Evolutionary conservation across 2,888 invertebrate species (phyloP).

Genomic region (Papilio protenor): DNA sequence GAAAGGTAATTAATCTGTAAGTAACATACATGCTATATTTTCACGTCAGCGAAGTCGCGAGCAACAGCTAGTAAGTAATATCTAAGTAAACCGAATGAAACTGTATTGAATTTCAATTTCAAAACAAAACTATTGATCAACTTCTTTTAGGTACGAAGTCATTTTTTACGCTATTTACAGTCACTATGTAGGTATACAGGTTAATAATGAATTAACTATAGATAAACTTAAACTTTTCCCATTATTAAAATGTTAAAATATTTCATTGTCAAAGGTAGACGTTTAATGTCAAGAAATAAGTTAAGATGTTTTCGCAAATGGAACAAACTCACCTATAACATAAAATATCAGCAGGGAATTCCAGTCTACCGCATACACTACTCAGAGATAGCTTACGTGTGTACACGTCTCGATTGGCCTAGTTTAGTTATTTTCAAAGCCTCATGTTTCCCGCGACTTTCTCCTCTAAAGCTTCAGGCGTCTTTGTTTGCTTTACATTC

Average conservation of each 20-base stretch:
- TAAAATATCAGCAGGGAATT: background rate
- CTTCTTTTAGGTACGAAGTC: too few relatives aligned
- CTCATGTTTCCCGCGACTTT: background rate
- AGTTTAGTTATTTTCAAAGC: slow-evolving; percentile 11
- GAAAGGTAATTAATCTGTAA: too few relatives aligned
- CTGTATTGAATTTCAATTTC: background rate
- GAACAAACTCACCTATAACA: background rate
- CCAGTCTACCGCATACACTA: slow-evolving; percentile 1
- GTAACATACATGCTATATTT: too few relatives aligned
- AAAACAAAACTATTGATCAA: background rate
- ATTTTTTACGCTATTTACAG: too few relatives aligned
- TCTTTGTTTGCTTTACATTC: slow-evolving; percentile 8
- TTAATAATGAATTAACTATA: too few relatives aligned
- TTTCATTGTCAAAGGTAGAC: background rate
- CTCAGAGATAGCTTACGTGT: background rate
- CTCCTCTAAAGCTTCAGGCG: slow-evolving; percentile 1
- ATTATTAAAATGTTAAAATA: background rate
- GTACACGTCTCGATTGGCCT: slow-evolving; percentile 12
- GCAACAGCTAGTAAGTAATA: too few relatives aligned
- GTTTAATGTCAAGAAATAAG: background rate
- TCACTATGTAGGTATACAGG: too few relatives aligned
- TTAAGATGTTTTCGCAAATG: background rate
- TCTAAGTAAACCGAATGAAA: background rate
- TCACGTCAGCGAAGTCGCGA: too few relatives aligned
- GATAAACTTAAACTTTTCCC: too few relatives aligned